Conservation (phyloP, 2,113 vertebrate genomes). For the Lipotes vexillifer region DNA sequence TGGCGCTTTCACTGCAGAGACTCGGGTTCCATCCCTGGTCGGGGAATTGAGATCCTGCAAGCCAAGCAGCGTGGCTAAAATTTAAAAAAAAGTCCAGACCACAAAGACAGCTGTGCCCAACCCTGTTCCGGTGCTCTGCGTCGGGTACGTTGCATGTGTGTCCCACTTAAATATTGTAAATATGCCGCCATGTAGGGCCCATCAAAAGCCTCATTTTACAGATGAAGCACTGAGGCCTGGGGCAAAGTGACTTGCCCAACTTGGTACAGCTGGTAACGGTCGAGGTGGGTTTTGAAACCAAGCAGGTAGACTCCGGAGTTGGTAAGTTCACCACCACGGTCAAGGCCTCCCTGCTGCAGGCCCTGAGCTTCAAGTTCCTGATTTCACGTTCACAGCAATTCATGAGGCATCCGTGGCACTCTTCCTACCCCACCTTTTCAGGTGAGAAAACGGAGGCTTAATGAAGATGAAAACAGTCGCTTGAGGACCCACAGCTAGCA, state of each 20-base stretch:
- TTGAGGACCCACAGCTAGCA: neutral
- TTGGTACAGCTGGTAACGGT: too few relatives aligned
- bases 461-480: neutral
- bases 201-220: neutral
- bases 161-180: neutral
- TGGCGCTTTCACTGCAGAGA: too few relatives aligned
- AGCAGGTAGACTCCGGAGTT: neutral
- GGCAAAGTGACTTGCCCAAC: too few relatives aligned
- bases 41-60: too few relatives aligned
- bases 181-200: fast-evolving
- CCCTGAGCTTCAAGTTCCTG: neutral
- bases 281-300: neutral
- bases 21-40: too few relatives aligned
- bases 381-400: neutral
- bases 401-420: neutral
- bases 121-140: too few relatives aligned
- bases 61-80: too few relatives aligned
- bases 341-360: neutral
- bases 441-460: neutral
- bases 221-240: neutral
- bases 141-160: neutral
- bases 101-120: neutral
- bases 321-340: neutral
- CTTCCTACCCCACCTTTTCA: neutral
- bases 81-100: neutral